Evolutionary conservation across 2,888 invertebrate species (phyloP).

Genomic region (Pristionchus japonicus): DNA sequence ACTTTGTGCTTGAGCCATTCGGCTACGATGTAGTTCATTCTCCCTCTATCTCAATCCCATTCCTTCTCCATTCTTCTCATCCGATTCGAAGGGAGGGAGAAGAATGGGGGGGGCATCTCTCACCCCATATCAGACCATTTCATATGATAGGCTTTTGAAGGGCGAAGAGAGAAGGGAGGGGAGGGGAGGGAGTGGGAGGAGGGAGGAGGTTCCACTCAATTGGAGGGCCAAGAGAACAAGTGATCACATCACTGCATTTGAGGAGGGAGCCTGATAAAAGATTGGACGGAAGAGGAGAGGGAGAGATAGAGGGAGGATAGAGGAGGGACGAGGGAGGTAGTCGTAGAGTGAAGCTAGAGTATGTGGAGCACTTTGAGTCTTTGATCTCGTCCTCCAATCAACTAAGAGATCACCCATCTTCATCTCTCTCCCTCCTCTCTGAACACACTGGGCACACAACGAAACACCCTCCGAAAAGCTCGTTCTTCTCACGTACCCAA

Average conservation of each 20-base stretch:
- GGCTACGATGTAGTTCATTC: not conserved
- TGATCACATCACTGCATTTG: not conserved
- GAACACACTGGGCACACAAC: not conserved
- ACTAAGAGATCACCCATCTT: not conserved
- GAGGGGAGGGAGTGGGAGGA: not conserved
- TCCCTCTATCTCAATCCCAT: not conserved
- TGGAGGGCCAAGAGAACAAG: not conserved
- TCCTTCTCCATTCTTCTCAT: not conserved
- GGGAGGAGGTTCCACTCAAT: not conserved
- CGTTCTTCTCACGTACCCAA: not conserved
- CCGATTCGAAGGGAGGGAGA: not conserved
- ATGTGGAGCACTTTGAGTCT: not conserved
- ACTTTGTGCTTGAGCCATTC: not conserved
- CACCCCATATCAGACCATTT: constrained; percentile 1
- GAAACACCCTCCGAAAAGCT: not conserved
- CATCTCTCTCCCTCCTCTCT: not conserved
- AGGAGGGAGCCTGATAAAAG: not conserved
- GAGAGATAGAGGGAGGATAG: not conserved
- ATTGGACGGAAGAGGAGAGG: not conserved
- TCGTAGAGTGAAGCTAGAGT: not conserved
- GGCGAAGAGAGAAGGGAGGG: not conserved
- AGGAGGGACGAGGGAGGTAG: not conserved
- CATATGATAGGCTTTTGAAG: not conserved
- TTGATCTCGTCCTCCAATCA: not conserved
- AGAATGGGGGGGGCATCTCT: not conserved